Evolutionary conservation across 2,113 vertebrate genomes (phyloP), one percentile per base, ranked within the genome.

Genomic region (Rostratula benghalensis): DNA sequence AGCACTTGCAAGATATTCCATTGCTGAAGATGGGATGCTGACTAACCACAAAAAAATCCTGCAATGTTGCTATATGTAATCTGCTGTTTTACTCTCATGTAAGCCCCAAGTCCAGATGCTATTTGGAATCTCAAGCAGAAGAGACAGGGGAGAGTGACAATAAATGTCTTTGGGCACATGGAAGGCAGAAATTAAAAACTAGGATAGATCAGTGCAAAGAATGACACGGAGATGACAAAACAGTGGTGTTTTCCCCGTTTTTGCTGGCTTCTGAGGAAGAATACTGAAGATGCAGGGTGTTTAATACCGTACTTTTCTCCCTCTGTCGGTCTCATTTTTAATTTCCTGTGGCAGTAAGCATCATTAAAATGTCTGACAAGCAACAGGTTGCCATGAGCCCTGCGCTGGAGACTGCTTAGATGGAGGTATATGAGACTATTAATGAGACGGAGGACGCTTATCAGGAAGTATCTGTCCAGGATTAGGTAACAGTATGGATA

Each of bases 401-500:
- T 35, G 37, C 39, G 63, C 77, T 78, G 56, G 43, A 78, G 35
- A 64, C 60, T 63, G 46, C 64, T n/a, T 60, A 31, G 59, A 64
- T 9, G 64, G 64, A 89, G 24, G 50, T 67, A 77, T 71, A 88
- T 20, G n/a, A 83, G 28, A 53, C 74, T 94, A 77, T 73, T 81
- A 75, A 60, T 60, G 30, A 33, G 83, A 69, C 8, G 33, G 35
- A 15, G 19, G 7, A 90, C 21, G 54, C 2, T 94, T 78, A 84
- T 74, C 68, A 59, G 67, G 46, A 94, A 92, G 37, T 39, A 54
- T 70, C 83, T 92, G 13, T 24, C 50, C 37, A 60, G 57, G 53
- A 89, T 91, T 92, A 93, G 86, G 80, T 78, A 86, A 83, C 51
- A 51, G 60, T 86, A 89, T 83, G 64, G 85, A 63, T 46, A 69